Base-by-base conservation (phyloP, 2,113 vertebrate genomes). In the Typhlomys cinereus region DNA sequence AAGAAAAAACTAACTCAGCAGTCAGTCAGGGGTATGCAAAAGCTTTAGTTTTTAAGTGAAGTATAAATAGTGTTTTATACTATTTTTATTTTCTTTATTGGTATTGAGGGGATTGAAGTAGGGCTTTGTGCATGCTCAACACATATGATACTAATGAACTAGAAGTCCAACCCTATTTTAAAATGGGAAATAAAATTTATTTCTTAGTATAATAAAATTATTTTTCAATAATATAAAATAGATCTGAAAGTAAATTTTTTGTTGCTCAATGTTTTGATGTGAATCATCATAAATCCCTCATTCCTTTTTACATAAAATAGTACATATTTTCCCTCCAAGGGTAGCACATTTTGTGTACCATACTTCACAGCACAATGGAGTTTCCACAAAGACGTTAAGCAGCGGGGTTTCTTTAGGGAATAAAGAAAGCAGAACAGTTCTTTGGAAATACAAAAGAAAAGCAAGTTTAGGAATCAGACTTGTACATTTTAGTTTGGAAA, bases 171-270 rank as follows among this genome's bases (percentile, higher is more conserved):
- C 25, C 52, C 41, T 29, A 71, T 62, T 95, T 91, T 87, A 27
- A 83, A 64, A 85, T 67, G 41, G 61, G 76, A 95, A 89, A 91
- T 80, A 81, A 89, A 79, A 70, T n/a, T n/a, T n/a, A n/a, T n/a
- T n/a, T n/a, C n/a, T n/a, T n/a, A n/a, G n/a, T n/a, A n/a, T n/a
- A n/a, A n/a, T n/a, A n/a, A n/a, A n/a, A n/a, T n/a, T n/a, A n/a
- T n/a, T n/a, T n/a, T n/a, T n/a, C n/a, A n/a, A n/a, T n/a, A n/a
- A n/a, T n/a, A n/a, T n/a, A n/a, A n/a, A n/a, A n/a, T n/a, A n/a
- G n/a, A n/a, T 61, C 83, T 86, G 46, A 48, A 76, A 7, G 87
- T 66, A 18, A 78, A 81, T 80, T 44, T 9, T 69, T 87, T 85
- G n/a, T 91, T 86, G 75, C 23, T 71, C n/a, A 89, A 87, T 66